Evolutionary conservation across 2,113 vertebrate genomes (phyloP).

Genomic region (Oncorhynchus tshawytscha): DNA sequence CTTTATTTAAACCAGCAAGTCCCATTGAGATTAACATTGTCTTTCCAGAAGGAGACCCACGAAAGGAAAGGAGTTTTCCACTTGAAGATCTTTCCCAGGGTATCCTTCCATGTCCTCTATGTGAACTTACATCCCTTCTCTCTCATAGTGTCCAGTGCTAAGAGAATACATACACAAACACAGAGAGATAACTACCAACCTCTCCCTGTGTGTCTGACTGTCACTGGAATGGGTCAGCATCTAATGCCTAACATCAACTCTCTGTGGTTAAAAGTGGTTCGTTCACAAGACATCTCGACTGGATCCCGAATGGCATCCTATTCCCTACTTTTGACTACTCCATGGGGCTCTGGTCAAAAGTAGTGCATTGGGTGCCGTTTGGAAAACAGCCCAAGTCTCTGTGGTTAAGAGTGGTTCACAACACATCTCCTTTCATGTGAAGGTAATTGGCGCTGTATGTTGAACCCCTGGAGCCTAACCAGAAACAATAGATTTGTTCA

Average conservation of each 20-base stretch:
- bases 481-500: constrained; percentile 44
- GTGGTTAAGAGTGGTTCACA: constrained; percentile 13
- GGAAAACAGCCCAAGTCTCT: not conserved
- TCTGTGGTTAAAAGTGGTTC: constrained; percentile 15
- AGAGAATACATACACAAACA: not conserved
- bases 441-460: constrained; percentile 39
- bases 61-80: not conserved
- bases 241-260: constrained; percentile 21
- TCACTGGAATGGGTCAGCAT: constrained; percentile 15
- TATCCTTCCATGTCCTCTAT: not conserved
- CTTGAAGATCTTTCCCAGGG: not conserved
- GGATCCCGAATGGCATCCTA: too few relatives aligned
- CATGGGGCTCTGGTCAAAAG: too few relatives aligned
- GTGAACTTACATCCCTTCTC: not conserved
- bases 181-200: not conserved
- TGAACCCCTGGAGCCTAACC: constrained; percentile 28
- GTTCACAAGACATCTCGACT: constrained; percentile 1
- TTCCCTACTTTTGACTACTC: too few relatives aligned
- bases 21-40: not conserved
- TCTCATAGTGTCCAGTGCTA: constrained; percentile 7
- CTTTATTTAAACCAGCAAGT: not conserved
- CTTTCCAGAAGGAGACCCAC: not conserved
- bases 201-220: not conserved
- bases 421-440: constrained; percentile 40
- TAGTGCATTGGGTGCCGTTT: too few relatives aligned